Conservation (phyloP, 2,797 vertebrate genomes). For the Cichlasoma orientale region DNA sequence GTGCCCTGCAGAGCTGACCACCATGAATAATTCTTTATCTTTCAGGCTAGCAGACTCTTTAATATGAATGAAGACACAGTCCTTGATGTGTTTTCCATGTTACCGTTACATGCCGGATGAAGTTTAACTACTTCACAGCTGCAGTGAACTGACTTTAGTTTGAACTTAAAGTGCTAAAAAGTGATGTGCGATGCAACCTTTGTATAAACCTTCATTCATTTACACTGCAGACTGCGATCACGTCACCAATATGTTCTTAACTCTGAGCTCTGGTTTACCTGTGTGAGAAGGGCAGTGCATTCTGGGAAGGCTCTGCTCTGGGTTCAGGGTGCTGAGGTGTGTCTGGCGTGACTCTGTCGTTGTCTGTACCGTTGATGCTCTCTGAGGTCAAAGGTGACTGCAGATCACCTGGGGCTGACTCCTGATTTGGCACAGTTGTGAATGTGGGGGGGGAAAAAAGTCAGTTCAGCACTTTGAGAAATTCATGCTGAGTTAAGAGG, state of each 20-base stretch:
- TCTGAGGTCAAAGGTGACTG: conserved; percentile 91
- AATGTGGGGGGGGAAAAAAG: neutral
- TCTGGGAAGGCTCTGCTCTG: conserved; percentile 88
- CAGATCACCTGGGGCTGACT: conserved; percentile 90
- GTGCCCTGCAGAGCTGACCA: neutral
- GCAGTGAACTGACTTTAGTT: neutral
- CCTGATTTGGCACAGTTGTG: conserved; percentile 72
- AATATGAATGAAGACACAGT: neutral
- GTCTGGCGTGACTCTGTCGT: conserved; percentile 83
- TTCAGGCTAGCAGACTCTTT: neutral
- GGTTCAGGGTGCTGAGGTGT: conserved; percentile 85
- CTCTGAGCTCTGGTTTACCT: conserved; percentile 76
- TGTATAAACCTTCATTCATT: no score
- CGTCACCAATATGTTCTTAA: neutral
- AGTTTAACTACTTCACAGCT: neutral
- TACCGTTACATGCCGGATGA: neutral
- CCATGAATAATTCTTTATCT: neutral
- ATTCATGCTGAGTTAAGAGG: neutral
- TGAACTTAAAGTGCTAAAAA: neutral
- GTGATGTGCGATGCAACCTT: neutral
- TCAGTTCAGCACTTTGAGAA: neutral
- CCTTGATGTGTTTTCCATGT: neutral
- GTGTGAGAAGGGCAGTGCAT: conserved; percentile 91
- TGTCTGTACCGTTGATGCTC: conserved; percentile 94
- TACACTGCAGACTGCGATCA: neutral